Conservation (phyloP, 2,888 invertebrate genomes). For the Exocentrus adspersus region DNA sequence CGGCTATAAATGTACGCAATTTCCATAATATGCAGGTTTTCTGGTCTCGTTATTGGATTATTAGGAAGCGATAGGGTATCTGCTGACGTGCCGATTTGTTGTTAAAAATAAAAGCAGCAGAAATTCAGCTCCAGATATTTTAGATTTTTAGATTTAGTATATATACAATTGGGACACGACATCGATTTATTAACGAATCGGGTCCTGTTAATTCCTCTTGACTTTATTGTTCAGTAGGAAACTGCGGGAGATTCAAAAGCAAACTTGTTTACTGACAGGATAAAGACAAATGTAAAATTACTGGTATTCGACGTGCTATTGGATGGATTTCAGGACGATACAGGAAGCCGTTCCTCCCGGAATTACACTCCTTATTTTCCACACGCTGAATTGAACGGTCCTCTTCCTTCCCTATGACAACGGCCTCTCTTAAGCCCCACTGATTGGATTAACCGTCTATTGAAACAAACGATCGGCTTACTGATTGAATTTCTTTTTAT, state of each 20-base stretch:
- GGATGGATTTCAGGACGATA: slow-evolving; percentile 14
- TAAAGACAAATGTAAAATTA: too few species aligned
- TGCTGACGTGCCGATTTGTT: neutral
- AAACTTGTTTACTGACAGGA: too few species aligned
- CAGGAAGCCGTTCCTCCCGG: neutral
- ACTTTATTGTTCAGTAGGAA: too few species aligned
- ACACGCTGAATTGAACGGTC: slow-evolving; percentile 29
- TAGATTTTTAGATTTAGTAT: too few species aligned
- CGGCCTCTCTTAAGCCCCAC: slow-evolving; percentile 35
- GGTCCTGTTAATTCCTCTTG: too few species aligned
- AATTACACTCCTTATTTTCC: slow-evolving; percentile 28
- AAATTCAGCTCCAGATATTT: too few species aligned
- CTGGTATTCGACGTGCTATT: too few species aligned
- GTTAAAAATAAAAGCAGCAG: too few species aligned
- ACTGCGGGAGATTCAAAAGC: too few species aligned
- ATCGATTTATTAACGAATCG: too few species aligned
- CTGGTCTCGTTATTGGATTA: neutral
- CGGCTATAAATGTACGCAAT: neutral
- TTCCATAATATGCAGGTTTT: neutral
- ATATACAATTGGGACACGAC: too few species aligned
- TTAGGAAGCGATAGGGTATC: neutral
- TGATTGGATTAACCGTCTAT: slow-evolving; percentile 47
- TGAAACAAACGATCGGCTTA: slow-evolving; percentile 45
- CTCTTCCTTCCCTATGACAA: slow-evolving; percentile 29
- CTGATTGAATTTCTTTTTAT: slow-evolving; percentile 32